These are phyloP conservation scores for Polydrusus pterygomalis DNA, from an alignment of 2,888 invertebrate species.

Conservation along the genomic window DNA sequence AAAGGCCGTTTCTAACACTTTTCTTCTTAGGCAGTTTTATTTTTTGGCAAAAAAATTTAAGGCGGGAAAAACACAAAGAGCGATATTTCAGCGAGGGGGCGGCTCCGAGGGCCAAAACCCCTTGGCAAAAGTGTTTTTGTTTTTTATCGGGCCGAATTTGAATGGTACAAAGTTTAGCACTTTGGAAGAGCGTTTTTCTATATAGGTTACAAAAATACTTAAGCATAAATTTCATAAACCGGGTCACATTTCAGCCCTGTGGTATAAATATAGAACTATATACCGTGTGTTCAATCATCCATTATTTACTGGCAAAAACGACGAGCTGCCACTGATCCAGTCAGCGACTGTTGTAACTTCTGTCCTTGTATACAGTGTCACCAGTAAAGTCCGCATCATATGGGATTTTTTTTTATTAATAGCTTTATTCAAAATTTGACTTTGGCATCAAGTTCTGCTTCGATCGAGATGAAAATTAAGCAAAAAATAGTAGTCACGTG, in stretches of 20 bases:
- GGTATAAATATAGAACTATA: too few species aligned
- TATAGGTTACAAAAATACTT: conserved; percentile 5
- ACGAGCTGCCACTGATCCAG: too few species aligned
- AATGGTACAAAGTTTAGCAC: conserved; percentile 51
- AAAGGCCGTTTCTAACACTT: conserved; percentile 39
- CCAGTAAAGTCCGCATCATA: too few species aligned
- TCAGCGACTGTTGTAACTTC: too few species aligned
- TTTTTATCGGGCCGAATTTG: conserved; percentile 52
- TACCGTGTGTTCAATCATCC: too few species aligned
- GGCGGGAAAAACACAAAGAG: conserved; percentile 43
- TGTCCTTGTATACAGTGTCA: too few species aligned
- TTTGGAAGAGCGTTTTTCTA: conserved; percentile 18
- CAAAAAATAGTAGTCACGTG: too few species aligned
- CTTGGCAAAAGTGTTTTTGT: conserved; percentile 52
- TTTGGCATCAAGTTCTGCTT: too few species aligned
- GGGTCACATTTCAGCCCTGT: not conserved
- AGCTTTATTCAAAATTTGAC: too few species aligned
- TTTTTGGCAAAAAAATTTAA: conserved; percentile 39
- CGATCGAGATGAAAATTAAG: too few species aligned
- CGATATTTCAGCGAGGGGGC: conserved; percentile 41
- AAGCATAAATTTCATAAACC: not conserved
- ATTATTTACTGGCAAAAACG: too few species aligned
- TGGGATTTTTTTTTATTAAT: too few species aligned
- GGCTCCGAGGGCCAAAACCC: not conserved
- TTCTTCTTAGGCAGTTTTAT: conserved; percentile 39